Percentiles rank a stretch among this genome's conserved stretches.
Evolutionary conservation across 2,113 vertebrate genomes (phyloP).

Genomic region (Eudyptes chrysolophus): DNA sequence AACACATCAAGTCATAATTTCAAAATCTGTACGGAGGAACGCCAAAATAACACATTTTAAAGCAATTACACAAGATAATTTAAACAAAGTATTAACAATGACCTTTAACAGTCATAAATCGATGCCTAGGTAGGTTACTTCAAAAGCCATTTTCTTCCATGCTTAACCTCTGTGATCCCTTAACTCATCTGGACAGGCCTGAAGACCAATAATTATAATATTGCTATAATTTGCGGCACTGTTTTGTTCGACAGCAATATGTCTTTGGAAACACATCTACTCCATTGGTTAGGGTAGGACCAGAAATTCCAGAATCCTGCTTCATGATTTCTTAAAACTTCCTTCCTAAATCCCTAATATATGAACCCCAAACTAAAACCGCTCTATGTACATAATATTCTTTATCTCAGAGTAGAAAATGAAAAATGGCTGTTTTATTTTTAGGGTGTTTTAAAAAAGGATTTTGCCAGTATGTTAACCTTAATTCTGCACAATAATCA

Average conservation of each 20-base stretch:
- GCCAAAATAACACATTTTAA: background rate
- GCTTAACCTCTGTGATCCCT: background rate
- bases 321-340: background rate
- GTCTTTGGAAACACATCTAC: background rate
- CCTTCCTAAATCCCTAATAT: background rate
- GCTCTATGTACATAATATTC: background rate
- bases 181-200: background rate
- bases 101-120: background rate
- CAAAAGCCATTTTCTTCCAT: background rate
- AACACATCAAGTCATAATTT: background rate
- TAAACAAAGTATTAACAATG: background rate
- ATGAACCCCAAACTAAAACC: background rate
- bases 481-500: background rate
- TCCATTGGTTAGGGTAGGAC: background rate
- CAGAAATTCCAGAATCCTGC: background rate
- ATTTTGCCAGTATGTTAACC: background rate
- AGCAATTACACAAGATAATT: background rate
- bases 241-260: background rate
- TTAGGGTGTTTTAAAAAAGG: background rate
- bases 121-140: background rate
- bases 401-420: background rate
- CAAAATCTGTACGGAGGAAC: background rate
- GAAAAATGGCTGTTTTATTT: background rate
- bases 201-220: background rate
- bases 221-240: background rate